Conservation (phyloP, 2,113 vertebrate genomes). For the Heterotis niloticus region DNA sequence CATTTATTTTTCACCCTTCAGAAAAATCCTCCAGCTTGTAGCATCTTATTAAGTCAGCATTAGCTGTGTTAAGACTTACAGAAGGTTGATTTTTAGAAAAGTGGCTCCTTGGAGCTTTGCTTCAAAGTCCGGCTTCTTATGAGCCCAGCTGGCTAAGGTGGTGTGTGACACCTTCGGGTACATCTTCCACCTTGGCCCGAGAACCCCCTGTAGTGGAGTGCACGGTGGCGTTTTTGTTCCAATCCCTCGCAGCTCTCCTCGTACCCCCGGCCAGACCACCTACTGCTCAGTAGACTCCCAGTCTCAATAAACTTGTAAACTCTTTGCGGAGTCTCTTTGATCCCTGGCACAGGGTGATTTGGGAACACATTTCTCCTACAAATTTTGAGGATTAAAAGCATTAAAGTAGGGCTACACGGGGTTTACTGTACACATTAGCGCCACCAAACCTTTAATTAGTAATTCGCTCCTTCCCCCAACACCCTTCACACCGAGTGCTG, state of each 20-base stretch:
- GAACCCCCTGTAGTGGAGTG: not conserved
- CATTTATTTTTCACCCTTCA: not conserved
- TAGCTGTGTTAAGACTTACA: too few species aligned
- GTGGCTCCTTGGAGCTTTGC: not conserved
- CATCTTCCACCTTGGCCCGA: not conserved
- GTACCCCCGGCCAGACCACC: not conserved
- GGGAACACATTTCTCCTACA: not conserved
- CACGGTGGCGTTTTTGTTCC: not conserved
- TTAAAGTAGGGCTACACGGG: not conserved
- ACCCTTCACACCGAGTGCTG: not conserved
- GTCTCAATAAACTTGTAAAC: not conserved
- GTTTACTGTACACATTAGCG: not conserved
- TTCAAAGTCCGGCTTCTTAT: too few species aligned
- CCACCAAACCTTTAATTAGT: not conserved
- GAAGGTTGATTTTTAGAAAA: too few species aligned
- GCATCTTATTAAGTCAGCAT: too few species aligned
- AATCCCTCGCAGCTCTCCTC: not conserved
- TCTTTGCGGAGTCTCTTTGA: not conserved
- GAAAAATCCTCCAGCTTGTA: too few species aligned
- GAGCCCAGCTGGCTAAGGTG: not conserved
- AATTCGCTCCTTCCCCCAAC: not conserved
- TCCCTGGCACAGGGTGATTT: not conserved
- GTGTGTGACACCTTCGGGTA: not conserved
- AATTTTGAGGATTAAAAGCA: not conserved
- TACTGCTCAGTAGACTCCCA: too few species aligned